Evolutionary conservation across 2,888 invertebrate species (phyloP), one percentile per base, ranked within the genome.

Genomic region (Zeuzera pyrina): DNA sequence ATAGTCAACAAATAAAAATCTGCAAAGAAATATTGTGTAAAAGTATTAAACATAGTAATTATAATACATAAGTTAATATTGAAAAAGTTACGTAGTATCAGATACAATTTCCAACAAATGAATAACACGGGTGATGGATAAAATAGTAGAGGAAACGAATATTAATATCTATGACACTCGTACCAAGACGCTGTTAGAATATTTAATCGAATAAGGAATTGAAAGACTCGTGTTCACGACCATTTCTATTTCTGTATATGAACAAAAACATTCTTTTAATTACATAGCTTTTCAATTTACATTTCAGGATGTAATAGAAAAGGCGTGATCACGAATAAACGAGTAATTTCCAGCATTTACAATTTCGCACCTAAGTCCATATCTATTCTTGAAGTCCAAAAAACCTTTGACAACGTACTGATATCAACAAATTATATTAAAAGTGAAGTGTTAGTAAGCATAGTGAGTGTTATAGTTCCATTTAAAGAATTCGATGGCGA

Each of bases 301-400:
- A 25, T 12, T 12, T 16, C n/a, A 15, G 19, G 15, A 15, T 10
- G 15, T 15, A 26, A 34, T 40, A 37, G 35, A 39, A 31, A 22
- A 29, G 40, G 45, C 49, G 49, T 47, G 49, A 47, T 38, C 40
- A 49, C 52, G 22, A 29, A 23, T 23, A 10, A 13, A 11, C 24
- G 49, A 51, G 55, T 53, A 54, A 57, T 52, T 52, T 55, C 52
- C 65, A 76, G 81, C 73, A 79, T 81, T 74, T 81, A 81, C 79
- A 81, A 55, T 47, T 62, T 64, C 65, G 77, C 78, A 74, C 76
- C 74, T 74, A 68, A 60, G 47, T 68, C 74, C 79, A 73, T 65
- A 70, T 83, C 71, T 83, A 83, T 83, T 81, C 79, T 83, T 83
- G 83, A 83, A 83, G 83, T 83, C 83, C 83, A 79, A 65, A 57